phyloP scores from a whole-genome alignment of 2,113 vertebrate genomes.

The Datnioides undecimradiatus region DNA sequence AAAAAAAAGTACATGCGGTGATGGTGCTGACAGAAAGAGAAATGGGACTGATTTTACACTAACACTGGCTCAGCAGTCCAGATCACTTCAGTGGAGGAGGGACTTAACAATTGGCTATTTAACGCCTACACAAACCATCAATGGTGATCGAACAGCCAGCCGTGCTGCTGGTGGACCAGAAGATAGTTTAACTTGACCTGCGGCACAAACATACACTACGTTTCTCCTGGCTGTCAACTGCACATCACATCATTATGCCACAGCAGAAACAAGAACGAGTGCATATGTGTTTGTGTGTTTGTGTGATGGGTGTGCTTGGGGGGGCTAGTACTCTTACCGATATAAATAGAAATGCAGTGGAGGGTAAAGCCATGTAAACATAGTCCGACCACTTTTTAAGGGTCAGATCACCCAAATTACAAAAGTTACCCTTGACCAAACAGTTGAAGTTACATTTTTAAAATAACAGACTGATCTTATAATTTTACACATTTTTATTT shows the following conservation, averaged over 20 bases:
- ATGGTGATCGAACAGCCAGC: not conserved
- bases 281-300: not conserved
- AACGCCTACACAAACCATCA: not conserved
- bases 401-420: not conserved
- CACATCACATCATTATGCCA: not conserved
- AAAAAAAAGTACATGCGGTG: slow-evolving; percentile 2
- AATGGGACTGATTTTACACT: slow-evolving; percentile 46
- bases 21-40: slow-evolving; percentile 41
- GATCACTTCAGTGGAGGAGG: slow-evolving; percentile 2
- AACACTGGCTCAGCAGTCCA: slow-evolving; percentile 20
- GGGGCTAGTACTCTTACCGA: not conserved
- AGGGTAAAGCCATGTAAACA: not conserved
- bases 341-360: not conserved
- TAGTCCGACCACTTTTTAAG: not conserved
- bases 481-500: not conserved
- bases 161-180: not conserved
- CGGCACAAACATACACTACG: not conserved
- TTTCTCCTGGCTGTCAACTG: not conserved
- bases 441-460: not conserved
- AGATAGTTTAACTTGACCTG: not conserved
- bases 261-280: not conserved
- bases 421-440: not conserved
- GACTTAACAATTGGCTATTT: not conserved
- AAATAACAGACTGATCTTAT: no score
- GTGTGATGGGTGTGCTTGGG: not conserved